phyloP scores from a whole-genome alignment of 30 jellyfish, hydroid and myxozoan species.

The Pseudorhiza aurosa region DNA sequence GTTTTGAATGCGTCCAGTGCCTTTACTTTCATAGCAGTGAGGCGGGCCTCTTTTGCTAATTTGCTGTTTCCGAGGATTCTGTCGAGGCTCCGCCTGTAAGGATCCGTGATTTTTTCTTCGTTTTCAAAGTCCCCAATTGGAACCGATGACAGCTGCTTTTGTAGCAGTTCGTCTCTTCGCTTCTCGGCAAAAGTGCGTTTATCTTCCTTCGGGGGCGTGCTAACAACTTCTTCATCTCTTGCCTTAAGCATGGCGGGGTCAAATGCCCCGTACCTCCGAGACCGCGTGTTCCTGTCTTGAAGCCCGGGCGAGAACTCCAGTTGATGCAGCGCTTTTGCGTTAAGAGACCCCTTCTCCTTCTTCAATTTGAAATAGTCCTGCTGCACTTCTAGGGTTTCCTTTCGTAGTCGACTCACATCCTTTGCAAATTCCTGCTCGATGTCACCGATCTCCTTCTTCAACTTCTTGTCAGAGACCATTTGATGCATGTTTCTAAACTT shows the following conservation, averaged over 20 bases:
- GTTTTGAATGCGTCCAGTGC: conserved; percentile 44
- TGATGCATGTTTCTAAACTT: conserved; percentile 55
- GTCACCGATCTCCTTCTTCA: conserved; percentile 45
- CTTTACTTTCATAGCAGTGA: conserved; percentile 69
- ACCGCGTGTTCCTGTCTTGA: conserved; percentile 64
- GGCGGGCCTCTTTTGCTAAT: conserved; percentile 56
- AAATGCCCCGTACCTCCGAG: conserved; percentile 51
- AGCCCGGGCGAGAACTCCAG: conserved; percentile 62
- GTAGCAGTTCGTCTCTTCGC: conserved; percentile 39
- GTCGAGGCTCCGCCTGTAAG: conserved; percentile 55
- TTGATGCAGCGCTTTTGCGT: conserved; percentile 39
- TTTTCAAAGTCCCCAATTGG: conserved; percentile 37
- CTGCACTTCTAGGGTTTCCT: conserved; percentile 57
- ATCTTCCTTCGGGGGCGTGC: conserved; percentile 30
- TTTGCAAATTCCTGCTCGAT: conserved; percentile 55
- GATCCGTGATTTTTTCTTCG: conserved; percentile 27
- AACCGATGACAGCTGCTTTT: conserved; percentile 48
- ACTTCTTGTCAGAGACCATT: conserved; percentile 51
- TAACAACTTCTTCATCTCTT: conserved; percentile 49
- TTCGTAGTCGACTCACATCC: conserved; percentile 30
- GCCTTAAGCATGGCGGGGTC: conserved; percentile 74
- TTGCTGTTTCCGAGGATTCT: conserved; percentile 70
- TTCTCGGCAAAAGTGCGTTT: conserved; percentile 53
- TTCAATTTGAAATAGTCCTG: conserved; percentile 54
- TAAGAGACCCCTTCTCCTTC: conserved; percentile 55